Base-by-base conservation (phyloP, 2,888 invertebrate genomes). In the Lasioglossum malachurum region DNA sequence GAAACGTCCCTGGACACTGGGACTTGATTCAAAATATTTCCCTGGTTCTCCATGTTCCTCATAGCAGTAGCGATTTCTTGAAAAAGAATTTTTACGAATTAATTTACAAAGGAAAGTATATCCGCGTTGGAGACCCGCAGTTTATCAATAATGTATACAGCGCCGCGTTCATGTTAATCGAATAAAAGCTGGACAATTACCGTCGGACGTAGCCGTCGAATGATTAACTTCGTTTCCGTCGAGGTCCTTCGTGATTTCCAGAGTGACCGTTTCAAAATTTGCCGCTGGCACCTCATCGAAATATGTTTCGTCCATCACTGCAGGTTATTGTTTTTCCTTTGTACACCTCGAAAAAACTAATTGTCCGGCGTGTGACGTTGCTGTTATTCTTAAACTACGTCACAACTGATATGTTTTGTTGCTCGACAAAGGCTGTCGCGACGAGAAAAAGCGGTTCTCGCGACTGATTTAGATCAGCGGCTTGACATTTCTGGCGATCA, bases 281-380 rank as follows among this genome's bases (percentile, higher is more conserved):
- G 87, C 93, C 64, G 91, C 85, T 67, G 91, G 93, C 23, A 91
- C 93, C 67, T 94, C 94, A 49, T 94, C 94, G 76, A 94, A 87
- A 85, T 91, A 91, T 46, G 91, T 90, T 80, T 93, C 93, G 64
- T 93, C 93, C 93, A 93, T 93, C 1, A 53, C 85, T 84, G 8
- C 12, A 84, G 80, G 81, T 84, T 86, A 82, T 67, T 14, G 31
- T 10, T 69, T 44, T 31, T 44, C 16, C 46, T n/a, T n/a, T 31
- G 7, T 27, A 44, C 64, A 31, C 31, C n/a, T 1, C 16, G 41
- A n/a, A 0, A 44, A 44, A 31, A 46, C 10, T 31, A 16, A 41
- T 64, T 82, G 12, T 12, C n/a, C 44, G 16, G n/a, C 14, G 44
- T 46, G 14, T 8, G 16, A 49, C 27, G 57, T 64, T 23, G 16